Evolutionary conservation across 2,888 invertebrate genomes (phyloP).

Genomic region (Heliconius aoede): DNA sequence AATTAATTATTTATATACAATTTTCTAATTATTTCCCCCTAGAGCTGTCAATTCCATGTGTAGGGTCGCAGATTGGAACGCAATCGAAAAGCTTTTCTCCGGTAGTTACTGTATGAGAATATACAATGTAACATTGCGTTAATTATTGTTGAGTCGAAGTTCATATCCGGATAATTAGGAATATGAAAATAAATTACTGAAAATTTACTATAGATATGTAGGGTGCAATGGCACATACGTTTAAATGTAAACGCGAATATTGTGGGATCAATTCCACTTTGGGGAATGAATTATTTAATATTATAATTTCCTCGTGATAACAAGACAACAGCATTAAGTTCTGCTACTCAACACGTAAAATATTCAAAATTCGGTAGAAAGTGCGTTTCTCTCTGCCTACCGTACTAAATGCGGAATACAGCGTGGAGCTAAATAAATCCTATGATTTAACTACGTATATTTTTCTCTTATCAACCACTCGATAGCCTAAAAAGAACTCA

Average conservation of each 20-base stretch:
- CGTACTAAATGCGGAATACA: neutral
- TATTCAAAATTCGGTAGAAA: no score
- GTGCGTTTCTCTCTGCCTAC: no score
- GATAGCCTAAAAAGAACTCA: neutral
- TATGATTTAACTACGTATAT: neutral
- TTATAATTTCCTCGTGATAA: no score
- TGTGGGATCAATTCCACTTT: no score
- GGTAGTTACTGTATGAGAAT: neutral
- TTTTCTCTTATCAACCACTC: neutral
- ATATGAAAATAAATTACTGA: neutral
- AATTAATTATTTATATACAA: neutral
- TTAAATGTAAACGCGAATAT: no score
- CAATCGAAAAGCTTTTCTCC: neutral
- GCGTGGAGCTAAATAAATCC: neutral
- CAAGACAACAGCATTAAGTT: no score
- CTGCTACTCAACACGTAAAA: no score
- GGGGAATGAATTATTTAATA: no score
- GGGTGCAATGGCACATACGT: no score
- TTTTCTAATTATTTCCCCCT: conserved; percentile 9
- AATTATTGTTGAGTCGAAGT: neutral
- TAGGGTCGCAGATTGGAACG: conserved; percentile 11
- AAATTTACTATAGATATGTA: neutral
- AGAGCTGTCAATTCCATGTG: conserved; percentile 1
- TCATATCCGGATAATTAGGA: neutral
- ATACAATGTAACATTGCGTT: neutral